phyloP scores from a whole-genome alignment of 2,797 vertebrate genomes.

The Acrocephalus scirpaceus region DNA sequence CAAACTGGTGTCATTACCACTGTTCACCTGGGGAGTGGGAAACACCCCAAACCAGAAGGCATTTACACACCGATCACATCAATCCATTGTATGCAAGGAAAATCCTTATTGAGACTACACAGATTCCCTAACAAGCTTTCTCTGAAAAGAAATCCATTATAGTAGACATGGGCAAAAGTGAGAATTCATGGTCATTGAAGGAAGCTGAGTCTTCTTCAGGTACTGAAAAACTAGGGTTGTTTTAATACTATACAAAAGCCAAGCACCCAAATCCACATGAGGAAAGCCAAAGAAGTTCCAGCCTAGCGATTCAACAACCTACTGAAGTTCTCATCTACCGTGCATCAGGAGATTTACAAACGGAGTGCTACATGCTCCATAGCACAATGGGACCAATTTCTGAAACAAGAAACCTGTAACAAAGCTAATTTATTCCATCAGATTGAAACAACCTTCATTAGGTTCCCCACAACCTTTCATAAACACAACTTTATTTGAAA shows the following conservation, averaged over 20 bases:
- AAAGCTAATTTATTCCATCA: constrained; percentile 52
- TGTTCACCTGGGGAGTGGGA: neutral
- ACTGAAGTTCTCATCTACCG: neutral
- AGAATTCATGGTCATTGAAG: neutral
- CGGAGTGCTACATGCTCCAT: neutral
- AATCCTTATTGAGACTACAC: neutral
- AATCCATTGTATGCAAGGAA: neutral
- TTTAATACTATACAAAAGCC: neutral
- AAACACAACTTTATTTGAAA: constrained; percentile 35
- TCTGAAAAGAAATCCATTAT: neutral
- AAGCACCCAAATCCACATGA: neutral
- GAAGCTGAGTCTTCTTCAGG: neutral
- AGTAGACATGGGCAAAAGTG: neutral
- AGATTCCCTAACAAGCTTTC: neutral
- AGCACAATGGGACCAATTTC: constrained; percentile 46
- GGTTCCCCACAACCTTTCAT: constrained; percentile 3
- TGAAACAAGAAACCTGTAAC: constrained; percentile 36
- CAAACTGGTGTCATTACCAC: neutral
- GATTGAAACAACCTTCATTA: constrained; percentile 39
- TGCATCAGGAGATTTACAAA: constrained; percentile 15
- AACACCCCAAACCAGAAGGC: neutral
- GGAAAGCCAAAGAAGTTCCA: constrained; percentile 2
- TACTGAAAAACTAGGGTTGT: neutral
- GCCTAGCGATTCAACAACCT: neutral
- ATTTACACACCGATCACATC: neutral